Evolutionary conservation across 2,888 invertebrate genomes (phyloP), one percentile per base, ranked within the genome.

Genomic region (Cistogaster globosa): DNA sequence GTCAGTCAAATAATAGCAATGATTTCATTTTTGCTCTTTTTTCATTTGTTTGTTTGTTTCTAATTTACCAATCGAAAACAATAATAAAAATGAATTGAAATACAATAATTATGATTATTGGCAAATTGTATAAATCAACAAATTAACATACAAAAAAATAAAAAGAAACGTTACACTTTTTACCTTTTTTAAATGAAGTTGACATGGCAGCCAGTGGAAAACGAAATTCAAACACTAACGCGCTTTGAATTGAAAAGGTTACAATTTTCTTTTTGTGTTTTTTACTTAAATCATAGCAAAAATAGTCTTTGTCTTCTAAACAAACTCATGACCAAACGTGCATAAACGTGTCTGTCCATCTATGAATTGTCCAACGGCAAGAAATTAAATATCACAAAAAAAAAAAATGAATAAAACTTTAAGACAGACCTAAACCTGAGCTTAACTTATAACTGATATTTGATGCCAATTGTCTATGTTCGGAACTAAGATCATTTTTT

Each of bases 121-220:
- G 74, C 83, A 82, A 86, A 86, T 86, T 85, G 85, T 82, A 87
- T 86, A 86, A 86, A 87, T 86, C 86, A 85, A 86, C 87, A 85
- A 85, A 85, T 86, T 86, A 86, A 80, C 86, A 85, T 84, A 83
- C 84, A 85, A 83, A 82, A 83, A 84, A 83, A 62, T 84, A 82
- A 83, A 84, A 83, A 62, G 60, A 65, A 82, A 86, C 74, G 48
- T 76, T 57, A 18, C 7, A 5, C 14, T 48, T 51, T 18, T 14
- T 53, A 32, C 14, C 57, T 76, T 22, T 8, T 4, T 42, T 38
- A 79, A 65, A 71, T 58, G 38, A 38, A 65, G 65, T 82, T 85
- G 85, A 78, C 85, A 82, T 80, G 68, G 58, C 48, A 80, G 65
- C 18, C 58, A 42, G 57, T 51, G 57, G 51, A 65, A 78, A 78